Conservation (phyloP, 1,140 invertebrate genomes). For the Cecropterus lyciades region DNA sequence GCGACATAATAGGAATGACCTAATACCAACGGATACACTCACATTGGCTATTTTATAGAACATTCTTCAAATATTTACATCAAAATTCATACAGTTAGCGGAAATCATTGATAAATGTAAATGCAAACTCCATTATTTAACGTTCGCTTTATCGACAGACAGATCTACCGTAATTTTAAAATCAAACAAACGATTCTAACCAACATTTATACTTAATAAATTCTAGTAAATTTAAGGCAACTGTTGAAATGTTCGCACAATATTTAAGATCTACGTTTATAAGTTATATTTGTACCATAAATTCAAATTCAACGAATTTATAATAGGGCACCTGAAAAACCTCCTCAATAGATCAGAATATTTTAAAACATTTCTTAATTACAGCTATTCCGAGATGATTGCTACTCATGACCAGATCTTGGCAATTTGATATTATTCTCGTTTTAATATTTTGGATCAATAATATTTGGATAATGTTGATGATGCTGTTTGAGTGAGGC, state of each 20-base stretch:
- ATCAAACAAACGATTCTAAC: constrained; percentile 1
- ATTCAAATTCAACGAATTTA: constrained; percentile 12
- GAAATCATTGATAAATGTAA: neutral
- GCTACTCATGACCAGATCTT: neutral
- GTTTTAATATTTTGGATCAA: too few species aligned
- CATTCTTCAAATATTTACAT: constrained; percentile 1
- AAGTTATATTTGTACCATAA: constrained; percentile 6
- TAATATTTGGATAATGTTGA: too few species aligned
- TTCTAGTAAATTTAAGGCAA: constrained; percentile 23
- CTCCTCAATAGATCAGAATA: neutral
- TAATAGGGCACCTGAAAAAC: constrained; percentile 1
- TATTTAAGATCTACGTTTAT: constrained; percentile 15
- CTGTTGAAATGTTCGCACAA: constrained; percentile 14
- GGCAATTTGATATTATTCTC: too few species aligned
- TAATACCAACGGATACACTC: neutral
- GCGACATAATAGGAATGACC: neutral
- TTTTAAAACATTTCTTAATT: neutral
- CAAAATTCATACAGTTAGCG: neutral
- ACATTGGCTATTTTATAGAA: neutral
- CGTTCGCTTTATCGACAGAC: neutral
- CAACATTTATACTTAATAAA: constrained; percentile 3
- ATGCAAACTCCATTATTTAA: neutral
- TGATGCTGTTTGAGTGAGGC: too few species aligned
- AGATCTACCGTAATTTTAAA: neutral
- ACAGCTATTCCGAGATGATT: neutral